These are phyloP conservation scores for Teleogryllus oceanicus DNA, from an alignment of 2,888 invertebrate genomes.

Conservation along the genomic window DNA sequence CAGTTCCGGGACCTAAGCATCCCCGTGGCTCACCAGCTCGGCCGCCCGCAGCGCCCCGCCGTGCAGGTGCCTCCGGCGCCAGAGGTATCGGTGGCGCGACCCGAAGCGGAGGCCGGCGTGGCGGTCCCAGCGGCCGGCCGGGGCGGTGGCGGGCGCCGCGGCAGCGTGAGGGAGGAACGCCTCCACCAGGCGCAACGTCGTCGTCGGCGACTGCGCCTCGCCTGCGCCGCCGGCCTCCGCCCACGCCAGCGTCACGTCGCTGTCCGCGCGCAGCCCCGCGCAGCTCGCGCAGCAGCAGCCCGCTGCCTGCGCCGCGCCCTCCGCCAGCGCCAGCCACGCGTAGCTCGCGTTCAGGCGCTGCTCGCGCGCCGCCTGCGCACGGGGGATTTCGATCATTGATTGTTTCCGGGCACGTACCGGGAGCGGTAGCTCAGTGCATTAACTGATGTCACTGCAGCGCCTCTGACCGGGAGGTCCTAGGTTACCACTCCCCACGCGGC, in stretches of 20 bases:
- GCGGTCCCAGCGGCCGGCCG: not conserved
- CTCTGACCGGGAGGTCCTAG: too few species aligned
- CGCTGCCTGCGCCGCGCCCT: not conserved
- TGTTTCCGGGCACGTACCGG: too few species aligned
- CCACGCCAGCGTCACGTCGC: not conserved
- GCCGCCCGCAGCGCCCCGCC: not conserved
- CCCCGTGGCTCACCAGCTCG: not conserved
- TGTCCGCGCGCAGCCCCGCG: conserved; percentile 5
- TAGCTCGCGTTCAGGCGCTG: not conserved
- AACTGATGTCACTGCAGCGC: too few species aligned
- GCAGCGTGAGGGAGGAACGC: not conserved
- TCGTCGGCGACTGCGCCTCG: not conserved
- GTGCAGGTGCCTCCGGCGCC: not conserved
- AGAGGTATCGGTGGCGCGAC: not conserved
- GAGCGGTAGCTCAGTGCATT: too few species aligned
- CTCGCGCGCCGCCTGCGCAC: not conserved
- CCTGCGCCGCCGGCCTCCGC: not conserved
- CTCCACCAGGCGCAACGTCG: not conserved
- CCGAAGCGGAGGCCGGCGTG: not conserved
- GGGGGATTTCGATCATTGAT: too few species aligned
- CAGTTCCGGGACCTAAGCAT: too few species aligned
- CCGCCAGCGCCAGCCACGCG: conserved; percentile 8
- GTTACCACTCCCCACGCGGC: too few species aligned
- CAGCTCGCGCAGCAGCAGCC: not conserved
- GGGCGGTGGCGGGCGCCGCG: not conserved